Percentiles rank a stretch among this genome's conserved stretches.
Conservation (phyloP, 2,797 vertebrate genomes). For the Momotus momota region DNA sequence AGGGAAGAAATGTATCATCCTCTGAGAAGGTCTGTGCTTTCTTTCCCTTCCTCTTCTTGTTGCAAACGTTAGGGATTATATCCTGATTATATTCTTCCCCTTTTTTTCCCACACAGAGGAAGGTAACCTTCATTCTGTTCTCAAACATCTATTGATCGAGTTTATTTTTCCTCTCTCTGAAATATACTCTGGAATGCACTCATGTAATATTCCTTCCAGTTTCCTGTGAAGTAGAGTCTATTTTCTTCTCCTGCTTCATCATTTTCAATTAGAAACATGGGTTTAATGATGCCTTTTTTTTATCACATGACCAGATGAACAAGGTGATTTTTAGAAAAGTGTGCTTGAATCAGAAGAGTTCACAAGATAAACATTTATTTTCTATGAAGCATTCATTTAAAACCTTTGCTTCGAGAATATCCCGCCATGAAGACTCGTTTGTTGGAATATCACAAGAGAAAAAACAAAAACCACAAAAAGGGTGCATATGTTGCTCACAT, state of each 20-base stretch:
- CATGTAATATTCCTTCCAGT: neutral
- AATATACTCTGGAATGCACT: neutral
- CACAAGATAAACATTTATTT: neutral
- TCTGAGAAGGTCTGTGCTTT: neutral
- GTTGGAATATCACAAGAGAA: neutral
- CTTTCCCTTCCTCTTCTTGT: neutral
- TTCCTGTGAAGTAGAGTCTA: neutral
- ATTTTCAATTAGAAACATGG: neutral
- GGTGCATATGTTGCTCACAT: neutral
- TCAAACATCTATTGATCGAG: neutral
- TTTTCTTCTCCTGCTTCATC: neutral
- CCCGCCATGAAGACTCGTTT: neutral
- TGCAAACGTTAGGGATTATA: neutral
- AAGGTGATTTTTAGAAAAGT: neutral
- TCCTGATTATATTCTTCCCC: neutral
- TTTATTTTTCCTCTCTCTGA: neutral
- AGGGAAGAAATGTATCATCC: neutral
- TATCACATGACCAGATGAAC: neutral
- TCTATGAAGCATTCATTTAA: neutral
- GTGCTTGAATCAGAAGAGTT: neutral
- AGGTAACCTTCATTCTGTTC: neutral
- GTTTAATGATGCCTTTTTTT: neutral
- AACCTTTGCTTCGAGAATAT: neutral
- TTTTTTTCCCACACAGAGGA: accelerated
- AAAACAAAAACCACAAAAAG: neutral